Evolutionary conservation across 2,113 vertebrate species (phyloP).

Genomic region (Mus pahari): DNA sequence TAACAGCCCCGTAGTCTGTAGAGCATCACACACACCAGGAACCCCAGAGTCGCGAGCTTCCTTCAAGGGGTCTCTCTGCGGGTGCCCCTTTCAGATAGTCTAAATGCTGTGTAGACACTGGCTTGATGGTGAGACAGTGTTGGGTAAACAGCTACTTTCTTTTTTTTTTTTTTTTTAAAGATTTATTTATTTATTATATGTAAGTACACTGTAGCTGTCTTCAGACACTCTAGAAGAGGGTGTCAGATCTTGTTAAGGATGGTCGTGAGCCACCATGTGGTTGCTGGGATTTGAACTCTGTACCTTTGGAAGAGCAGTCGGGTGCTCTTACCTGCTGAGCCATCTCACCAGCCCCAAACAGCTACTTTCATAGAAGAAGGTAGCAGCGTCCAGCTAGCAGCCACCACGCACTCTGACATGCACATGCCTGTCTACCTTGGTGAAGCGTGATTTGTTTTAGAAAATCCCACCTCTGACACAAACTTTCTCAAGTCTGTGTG

Average conservation of each 20-base stretch:
- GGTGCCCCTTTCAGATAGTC: background rate
- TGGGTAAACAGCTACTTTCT: background rate
- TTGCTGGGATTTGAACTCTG: too few species aligned
- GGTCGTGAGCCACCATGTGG: too few species aligned
- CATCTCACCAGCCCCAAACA: too few species aligned
- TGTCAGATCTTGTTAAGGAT: too few species aligned
- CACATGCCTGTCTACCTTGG: background rate
- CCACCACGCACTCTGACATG: fast-evolving
- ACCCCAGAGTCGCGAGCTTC: background rate
- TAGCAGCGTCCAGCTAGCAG: background rate
- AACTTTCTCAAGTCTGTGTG: background rate
- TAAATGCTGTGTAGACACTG: background rate
- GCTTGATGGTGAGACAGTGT: background rate
- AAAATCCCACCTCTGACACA: fast-evolving
- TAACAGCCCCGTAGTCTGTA: background rate
- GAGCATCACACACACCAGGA: background rate
- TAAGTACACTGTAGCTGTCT: too few species aligned
- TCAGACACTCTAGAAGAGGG: too few species aligned
- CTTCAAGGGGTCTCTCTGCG: background rate
- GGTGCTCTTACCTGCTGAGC: too few species aligned
- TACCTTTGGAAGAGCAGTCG: too few species aligned
- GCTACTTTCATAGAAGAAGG: background rate
- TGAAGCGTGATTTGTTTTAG: background rate
- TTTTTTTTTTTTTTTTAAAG: too few species aligned
- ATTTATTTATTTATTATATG: too few species aligned